These are phyloP conservation scores for cattle (Bos taurus) DNA, from an alignment of 2,113 vertebrate species.

Conservation along the genomic window ARS-UCD2.0 NC_037332.1:69662501-69663000, in stretches of 20 bases:
- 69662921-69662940: not conserved
- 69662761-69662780: not conserved
- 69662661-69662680: not conserved
- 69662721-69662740: not conserved
- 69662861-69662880: not conserved
- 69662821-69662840: not conserved
- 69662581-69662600: not conserved
- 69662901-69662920: not conserved
- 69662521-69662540: not conserved
- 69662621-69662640: not conserved
- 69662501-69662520: not conserved
- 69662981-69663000: not conserved
- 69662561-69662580: not conserved
- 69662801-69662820: not conserved
- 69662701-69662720: not conserved
- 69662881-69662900: not conserved
- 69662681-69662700: not conserved
- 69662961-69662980: not conserved
- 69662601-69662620: not conserved
- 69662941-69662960: not conserved
- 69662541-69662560: not conserved
- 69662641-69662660: not conserved
- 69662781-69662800: not conserved
- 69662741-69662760: not conserved
- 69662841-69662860: not conserved